Base-by-base conservation (phyloP, 2,888 invertebrate species). In the Lagria hirta region DNA sequence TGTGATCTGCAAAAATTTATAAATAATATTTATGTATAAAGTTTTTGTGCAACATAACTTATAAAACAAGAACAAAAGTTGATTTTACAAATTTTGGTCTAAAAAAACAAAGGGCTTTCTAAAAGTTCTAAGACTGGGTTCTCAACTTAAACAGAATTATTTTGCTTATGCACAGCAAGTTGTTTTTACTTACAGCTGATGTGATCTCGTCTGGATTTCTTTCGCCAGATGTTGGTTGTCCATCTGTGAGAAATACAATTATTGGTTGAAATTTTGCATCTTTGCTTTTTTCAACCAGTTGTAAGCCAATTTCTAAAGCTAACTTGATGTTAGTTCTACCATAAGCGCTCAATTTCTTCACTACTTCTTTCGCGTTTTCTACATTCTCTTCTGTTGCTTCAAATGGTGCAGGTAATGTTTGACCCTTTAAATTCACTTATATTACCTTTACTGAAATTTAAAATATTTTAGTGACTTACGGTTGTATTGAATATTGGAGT, bases 301-400 rank as follows among this genome's bases (percentile, higher is more conserved):
- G 51, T 12, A 72, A 49, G 28, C 77, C 78, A 1, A 81, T 71
- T 37, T 76, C 72, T 3, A 87, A 62, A 0, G 85, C 84, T 41
- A 77, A 77, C 52, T 78, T 75, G 52, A 87, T 85, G 60, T 86
- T 83, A 3, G 87, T 86, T 23, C 82, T 79, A 51, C 81, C 83
- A 24, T 66, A 64, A 1, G 81, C 80, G 21, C 68, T 64, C 29
- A 83, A 69, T 49, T 77, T 68, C 40, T 75, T 71, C 16, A 82
- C 73, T 48, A 80, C 77, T 52, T 74, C 61, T 60, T 79, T 79
- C 1, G 82, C 82, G 52, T 77, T 78, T n/a, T 71, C 71, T n/a
- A 81, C 75, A 65, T 81, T 80, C 17, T 75, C 75, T 0, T 71
- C 61, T 0, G 74, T 78, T 7, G 75, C 82, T 18, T 69, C 71